These are phyloP conservation scores for Onychomys torridus DNA, from an alignment of 2,797 vertebrate genomes.

Conservation along the genomic window DNA sequence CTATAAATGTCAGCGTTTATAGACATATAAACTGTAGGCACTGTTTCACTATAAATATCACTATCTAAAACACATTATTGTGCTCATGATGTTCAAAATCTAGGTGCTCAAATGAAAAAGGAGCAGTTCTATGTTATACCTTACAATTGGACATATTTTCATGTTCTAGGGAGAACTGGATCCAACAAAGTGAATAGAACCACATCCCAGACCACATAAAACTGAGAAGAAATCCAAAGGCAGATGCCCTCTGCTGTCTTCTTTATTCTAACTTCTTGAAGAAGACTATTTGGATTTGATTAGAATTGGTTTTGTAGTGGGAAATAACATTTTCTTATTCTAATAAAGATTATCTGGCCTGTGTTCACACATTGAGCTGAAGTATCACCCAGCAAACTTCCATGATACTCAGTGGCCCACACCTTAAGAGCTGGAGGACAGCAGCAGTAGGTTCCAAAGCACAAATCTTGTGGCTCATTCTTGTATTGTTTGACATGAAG, in stretches of 20 bases:
- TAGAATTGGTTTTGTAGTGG: constrained; percentile 35
- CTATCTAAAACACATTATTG: background rate
- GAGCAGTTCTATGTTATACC: background rate
- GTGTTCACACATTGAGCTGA: background rate
- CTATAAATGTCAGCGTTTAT: background rate
- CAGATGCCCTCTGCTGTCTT: background rate
- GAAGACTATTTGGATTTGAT: background rate
- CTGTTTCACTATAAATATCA: background rate
- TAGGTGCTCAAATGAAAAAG: background rate
- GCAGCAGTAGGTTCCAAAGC: background rate
- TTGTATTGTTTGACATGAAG: background rate
- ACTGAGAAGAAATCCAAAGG: background rate
- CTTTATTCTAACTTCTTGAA: constrained; percentile 28
- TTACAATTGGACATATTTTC: background rate
- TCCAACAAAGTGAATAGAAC: background rate
- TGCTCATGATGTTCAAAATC: background rate
- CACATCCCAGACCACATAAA: background rate
- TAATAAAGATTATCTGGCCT: background rate
- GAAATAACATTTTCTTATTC: constrained; percentile 3
- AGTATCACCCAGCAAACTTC: background rate
- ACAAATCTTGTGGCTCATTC: background rate
- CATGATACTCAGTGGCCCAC: background rate
- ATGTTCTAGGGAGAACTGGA: background rate
- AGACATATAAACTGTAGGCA: background rate
- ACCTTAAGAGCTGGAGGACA: background rate